These are phyloP conservation scores for Pocillopora damicornis DNA, from an alignment of 64 coral and sea anemone genomes.

Conservation along the genomic window DNA sequence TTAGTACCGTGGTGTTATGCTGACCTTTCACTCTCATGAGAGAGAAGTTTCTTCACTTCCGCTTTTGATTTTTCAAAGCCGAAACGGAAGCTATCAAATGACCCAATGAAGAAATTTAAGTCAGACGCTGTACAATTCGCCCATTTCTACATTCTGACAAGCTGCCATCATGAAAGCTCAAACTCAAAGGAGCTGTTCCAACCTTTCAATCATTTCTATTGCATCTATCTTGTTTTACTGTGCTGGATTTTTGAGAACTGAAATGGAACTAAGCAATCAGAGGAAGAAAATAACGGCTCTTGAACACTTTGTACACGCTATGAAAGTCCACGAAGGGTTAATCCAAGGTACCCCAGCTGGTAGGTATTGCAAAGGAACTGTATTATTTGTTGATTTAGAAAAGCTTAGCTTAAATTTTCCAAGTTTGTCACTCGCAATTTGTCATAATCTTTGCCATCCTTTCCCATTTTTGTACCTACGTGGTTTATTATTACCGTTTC, in stretches of 20 bases:
- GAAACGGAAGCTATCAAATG: too few species aligned
- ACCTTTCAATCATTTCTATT: not conserved
- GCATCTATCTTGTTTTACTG: constrained; percentile 3
- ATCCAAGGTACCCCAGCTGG: not conserved
- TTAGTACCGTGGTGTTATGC: too few species aligned
- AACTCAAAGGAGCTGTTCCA: not conserved
- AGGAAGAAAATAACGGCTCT: constrained; percentile 1
- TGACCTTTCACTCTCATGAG: too few species aligned
- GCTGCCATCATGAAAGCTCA: not conserved
- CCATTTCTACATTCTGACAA: too few species aligned
- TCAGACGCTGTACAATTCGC: too few species aligned
- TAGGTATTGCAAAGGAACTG: not conserved
- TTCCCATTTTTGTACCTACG: too few species aligned
- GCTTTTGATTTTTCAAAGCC: too few species aligned
- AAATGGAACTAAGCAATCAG: constrained; percentile 6
- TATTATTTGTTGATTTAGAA: not conserved
- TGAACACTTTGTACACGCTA: not conserved
- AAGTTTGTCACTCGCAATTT: not conserved
- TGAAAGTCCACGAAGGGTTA: not conserved
- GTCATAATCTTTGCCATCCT: too few species aligned
- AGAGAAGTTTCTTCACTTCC: too few species aligned
- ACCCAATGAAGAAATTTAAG: too few species aligned
- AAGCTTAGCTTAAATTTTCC: not conserved
- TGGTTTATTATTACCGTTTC: too few species aligned
- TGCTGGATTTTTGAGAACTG: constrained; percentile 20